Evolutionary conservation across 1,140 invertebrate genomes (phyloP).

Genomic region (Eubasilissa regina): DNA sequence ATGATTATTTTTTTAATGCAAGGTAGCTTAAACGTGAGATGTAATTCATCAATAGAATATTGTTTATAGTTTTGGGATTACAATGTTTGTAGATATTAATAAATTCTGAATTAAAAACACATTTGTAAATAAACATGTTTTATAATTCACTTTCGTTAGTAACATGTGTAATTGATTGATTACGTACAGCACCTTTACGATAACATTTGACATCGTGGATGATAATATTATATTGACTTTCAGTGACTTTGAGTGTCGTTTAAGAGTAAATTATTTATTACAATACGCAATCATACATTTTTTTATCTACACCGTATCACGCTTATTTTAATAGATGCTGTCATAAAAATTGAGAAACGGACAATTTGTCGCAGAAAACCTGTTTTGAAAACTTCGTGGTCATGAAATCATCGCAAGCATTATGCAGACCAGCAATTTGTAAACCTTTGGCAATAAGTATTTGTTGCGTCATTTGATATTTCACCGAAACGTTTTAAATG

Average conservation of each 20-base stretch:
- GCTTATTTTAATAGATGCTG: slow-evolving; percentile 9
- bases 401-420: neutral
- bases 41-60: too few species aligned
- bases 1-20: too few species aligned
- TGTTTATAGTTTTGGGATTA: neutral
- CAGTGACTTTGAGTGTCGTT: slow-evolving; percentile 6
- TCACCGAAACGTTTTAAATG: too few species aligned
- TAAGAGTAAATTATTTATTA: slow-evolving; percentile 2
- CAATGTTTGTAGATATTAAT: neutral
- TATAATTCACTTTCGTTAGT: neutral
- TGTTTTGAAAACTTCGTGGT: neutral
- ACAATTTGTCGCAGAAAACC: neutral
- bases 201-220: neutral
- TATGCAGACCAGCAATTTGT: too few species aligned
- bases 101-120: neutral
- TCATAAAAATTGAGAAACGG: neutral
- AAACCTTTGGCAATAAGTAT: too few species aligned
- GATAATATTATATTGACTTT: slow-evolving; percentile 2
- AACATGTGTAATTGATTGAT: too few species aligned
- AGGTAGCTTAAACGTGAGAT: too few species aligned
- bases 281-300: neutral
- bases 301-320: neutral
- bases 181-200: neutral
- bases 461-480: too few species aligned
- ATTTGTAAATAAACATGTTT: neutral